Evolutionary conservation across 2,888 invertebrate genomes (phyloP).

Genomic region (Andrena bicolor): DNA sequence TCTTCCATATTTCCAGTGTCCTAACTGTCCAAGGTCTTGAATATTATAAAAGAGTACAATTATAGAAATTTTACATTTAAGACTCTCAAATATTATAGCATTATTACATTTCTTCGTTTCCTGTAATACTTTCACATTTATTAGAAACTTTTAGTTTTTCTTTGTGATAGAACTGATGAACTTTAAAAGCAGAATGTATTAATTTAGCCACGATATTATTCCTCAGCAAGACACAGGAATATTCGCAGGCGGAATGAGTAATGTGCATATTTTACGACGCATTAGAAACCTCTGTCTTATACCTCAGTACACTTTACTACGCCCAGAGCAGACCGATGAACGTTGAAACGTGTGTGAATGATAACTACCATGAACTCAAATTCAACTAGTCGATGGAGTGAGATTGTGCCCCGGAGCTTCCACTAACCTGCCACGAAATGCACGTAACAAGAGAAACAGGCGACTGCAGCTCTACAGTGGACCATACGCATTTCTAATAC

Average conservation of each 20-base stretch:
- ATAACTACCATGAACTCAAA: slow-evolving; percentile 64
- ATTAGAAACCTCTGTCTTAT: slow-evolving; percentile 22
- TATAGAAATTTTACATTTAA: no score
- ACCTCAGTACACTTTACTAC: slow-evolving; percentile 16
- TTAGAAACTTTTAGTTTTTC: not conserved
- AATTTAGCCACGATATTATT: not conserved
- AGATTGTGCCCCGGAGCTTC: slow-evolving; percentile 69
- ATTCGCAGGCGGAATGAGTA: not conserved
- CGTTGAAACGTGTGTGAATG: slow-evolving; percentile 53
- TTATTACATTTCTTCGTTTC: no score
- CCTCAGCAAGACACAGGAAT: not conserved
- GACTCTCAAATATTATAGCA: no score
- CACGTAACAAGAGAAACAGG: slow-evolving; percentile 12
- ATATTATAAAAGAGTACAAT: not conserved
- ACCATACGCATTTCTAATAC: slow-evolving; percentile 30
- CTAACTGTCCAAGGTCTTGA: no score
- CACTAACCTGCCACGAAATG: slow-evolving; percentile 39
- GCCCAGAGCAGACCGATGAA: slow-evolving; percentile 22
- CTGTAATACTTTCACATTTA: not conserved
- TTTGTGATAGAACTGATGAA: not conserved
- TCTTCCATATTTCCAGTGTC: no score
- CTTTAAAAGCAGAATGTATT: not conserved
- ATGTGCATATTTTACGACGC: slow-evolving; percentile 9
- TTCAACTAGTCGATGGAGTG: slow-evolving; percentile 69
- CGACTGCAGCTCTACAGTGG: not conserved